Base-by-base conservation (phyloP, 1,140 invertebrate genomes). In the Copidosoma floridanum region DNA sequence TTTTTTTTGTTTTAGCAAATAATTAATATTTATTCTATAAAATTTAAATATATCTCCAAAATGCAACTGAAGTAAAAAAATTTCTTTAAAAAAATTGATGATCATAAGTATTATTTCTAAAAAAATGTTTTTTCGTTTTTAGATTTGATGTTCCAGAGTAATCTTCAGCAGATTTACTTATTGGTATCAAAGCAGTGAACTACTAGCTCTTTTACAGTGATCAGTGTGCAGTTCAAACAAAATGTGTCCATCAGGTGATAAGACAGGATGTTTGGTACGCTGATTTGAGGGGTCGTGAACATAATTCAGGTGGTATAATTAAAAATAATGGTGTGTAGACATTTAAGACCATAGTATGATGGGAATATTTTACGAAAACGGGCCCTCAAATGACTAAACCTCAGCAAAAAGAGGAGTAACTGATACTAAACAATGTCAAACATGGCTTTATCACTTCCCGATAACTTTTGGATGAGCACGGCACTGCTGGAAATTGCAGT, bases 381-480 rank as follows among this genome's bases (percentile, higher is more conserved):
- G 94, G 73, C 92, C 93, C 77, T 98, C 23, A 98, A 98, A 81
- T 89, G 92, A 81, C 90, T 93, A 95, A 97, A 78, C 88, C 93
- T 0, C 94, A 95, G 72, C 96, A 99, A 75, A 95, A 96, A 80
- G 96, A 99, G 83, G 95, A 99, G 82, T 95, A 99, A 74, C 82
- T 99, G 41, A 97, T 93, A 18, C 89, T 91, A 44, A 85, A 87
- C 0, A 97, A 96, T 82, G 95, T 99, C 0, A 98, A 98, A 82
- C 94, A 97, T 85, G 96, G 96, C 1, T 98, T 97, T 75, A 89
- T 88, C 7, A 94, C 90, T 52, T 85, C 85, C 67, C 89, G 89
- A 21, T 89, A 92, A 66, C 85, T 95, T 5, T 87, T 86, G 35
- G 95, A 98, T 81, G 95, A 97, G 81, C 96, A 95, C 85, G 95